Evolutionary conservation across 1,140 invertebrate genomes (phyloP), one percentile per base, ranked within the genome.

Genomic region (Philopotamus ludificatus): DNA sequence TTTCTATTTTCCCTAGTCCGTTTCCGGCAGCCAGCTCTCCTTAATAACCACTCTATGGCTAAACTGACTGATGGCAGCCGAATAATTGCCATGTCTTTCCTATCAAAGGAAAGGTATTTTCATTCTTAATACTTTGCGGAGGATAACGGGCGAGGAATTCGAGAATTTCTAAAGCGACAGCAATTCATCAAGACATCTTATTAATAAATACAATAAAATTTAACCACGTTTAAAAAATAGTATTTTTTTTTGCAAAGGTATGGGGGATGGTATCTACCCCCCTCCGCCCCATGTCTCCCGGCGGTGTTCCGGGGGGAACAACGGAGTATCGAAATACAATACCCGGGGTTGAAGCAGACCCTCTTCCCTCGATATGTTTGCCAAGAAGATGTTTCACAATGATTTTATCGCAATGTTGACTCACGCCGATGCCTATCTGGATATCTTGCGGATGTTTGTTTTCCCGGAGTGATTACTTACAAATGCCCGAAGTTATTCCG

Each of bases 361-460:
- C 25, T 39, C 28, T 18, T 47, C 62, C 47, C 18, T 22, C 23
- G 41, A 55, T 1, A 18, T 70, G 60, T 70, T 70, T 66, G 57
- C 64, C 26, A 39, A 64, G 68, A 66, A 60, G 65, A 70, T 70
- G 68, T 70, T 64, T 70, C 68, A 70, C 68, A 70, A 70, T 70
- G 64, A 70, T 70, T 70, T 70, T 70, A 70, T 70, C 64, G 64
- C 57, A 64, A 41, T 70, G 64, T 70, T 66, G 64, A 66, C 68
- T 64, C 65, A 68, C 26, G 47, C 23, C 49, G 21, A 41, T 53
- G 49, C 58, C 34, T 67, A 67, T 67, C 65, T 25, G 59, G 28
- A 21, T 47, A 55, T 55, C 58, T 61, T 21, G 3, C 39, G 44
- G 65, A 66, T 66, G 57, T 66, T 66, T 66, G 65, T 57, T 54